Evolutionary conservation across 2,888 invertebrate genomes (phyloP).

Genomic region (Seira sanloemensis): DNA sequence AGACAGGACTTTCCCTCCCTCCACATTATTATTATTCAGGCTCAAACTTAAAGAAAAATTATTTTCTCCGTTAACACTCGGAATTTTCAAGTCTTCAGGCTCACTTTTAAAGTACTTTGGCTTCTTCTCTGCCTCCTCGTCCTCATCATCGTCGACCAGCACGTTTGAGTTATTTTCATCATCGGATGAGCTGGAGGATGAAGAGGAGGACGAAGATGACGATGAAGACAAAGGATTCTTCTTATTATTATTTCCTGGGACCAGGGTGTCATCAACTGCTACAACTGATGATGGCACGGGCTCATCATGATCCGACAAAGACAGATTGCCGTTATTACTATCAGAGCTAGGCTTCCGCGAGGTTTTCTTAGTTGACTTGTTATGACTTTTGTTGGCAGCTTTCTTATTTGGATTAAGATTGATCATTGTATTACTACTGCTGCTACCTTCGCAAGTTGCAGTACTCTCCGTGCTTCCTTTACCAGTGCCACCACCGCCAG

Average conservation of each 20-base stretch:
- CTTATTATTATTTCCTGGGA: conserved; percentile 2
- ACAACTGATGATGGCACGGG: conserved; percentile 16
- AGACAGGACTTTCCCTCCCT: conserved; percentile 51
- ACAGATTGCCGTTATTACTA: conserved; percentile 63
- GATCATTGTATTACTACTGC: conserved; percentile 38
- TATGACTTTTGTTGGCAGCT: conserved; percentile 62
- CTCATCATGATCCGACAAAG: conserved; percentile 61
- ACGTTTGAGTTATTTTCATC: conserved; percentile 53
- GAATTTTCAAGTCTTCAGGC: conserved; percentile 57
- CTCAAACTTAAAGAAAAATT: conserved; percentile 53
- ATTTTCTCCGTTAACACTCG: conserved; percentile 48
- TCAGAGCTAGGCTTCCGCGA: conserved; percentile 55
- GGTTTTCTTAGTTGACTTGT: conserved; percentile 60
- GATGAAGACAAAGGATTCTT: conserved; percentile 50
- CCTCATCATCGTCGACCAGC: conserved; percentile 47
- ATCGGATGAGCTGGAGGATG: conserved; percentile 50
- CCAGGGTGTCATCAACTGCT: conserved; percentile 50
- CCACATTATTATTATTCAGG: conserved; percentile 63
- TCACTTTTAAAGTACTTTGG: conserved; percentile 41
- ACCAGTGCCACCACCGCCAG: background rate
- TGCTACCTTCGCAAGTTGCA: conserved; percentile 27
- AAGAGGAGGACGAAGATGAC: conserved; percentile 41
- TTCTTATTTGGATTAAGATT: conserved; percentile 61
- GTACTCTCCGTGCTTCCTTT: background rate
- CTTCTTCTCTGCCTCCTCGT: conserved; percentile 16